phyloP scores from a whole-genome alignment of 2,888 invertebrate species.

The Labia minor region DNA sequence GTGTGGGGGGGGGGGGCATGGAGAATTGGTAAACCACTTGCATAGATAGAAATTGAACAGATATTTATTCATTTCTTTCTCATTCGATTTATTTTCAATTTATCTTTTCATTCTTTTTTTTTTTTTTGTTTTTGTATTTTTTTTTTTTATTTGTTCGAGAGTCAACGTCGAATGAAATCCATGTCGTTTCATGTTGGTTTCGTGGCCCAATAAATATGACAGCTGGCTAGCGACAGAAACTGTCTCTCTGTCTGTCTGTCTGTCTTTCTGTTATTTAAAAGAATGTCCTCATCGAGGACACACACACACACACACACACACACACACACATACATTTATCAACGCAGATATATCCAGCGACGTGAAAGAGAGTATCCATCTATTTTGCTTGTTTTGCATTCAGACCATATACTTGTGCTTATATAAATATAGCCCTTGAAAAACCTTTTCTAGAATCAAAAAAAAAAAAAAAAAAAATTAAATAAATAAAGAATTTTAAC shows the following conservation, averaged over 20 bases:
- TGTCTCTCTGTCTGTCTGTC: conserved; percentile 8
- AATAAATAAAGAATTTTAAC: no score
- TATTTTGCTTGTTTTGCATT: conserved; percentile 4
- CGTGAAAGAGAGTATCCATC: not conserved
- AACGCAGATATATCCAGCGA: no score
- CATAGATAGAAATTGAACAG: not conserved
- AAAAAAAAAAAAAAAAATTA: no score
- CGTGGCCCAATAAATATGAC: conserved; percentile 8
- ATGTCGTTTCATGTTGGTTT: not conserved
- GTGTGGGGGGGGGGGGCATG: no score
- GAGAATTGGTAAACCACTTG: no score
- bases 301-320: not conserved
- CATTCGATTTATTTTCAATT: not conserved
- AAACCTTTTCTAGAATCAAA: no score
- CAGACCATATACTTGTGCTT: not conserved
- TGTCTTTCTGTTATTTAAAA: not conserved
- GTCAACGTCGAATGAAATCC: not conserved
- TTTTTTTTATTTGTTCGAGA: not conserved
- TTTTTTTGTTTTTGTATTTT: not conserved
- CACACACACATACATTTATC: not conserved
- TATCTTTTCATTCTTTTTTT: not conserved
- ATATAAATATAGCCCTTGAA: not conserved
- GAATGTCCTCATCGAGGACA: conserved; percentile 8
- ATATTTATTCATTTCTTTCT: not conserved
- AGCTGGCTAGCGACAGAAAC: conserved; percentile 1